Conservation (phyloP, 2,888 invertebrate genomes). For the Lumbricus terrestris region DNA sequence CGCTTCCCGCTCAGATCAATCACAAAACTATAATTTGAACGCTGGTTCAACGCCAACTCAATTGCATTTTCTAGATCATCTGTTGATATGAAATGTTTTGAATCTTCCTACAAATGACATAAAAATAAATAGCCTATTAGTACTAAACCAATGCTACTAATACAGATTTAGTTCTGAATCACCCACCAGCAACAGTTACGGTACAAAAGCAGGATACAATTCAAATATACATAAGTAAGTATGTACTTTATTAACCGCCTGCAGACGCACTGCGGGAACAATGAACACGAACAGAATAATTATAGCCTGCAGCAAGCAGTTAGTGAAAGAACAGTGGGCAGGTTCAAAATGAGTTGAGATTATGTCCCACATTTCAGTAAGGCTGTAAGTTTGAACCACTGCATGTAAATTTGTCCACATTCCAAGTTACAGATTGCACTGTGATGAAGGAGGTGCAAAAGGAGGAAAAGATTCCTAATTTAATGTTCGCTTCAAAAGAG, state of each 20-base stretch:
- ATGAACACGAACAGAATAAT: too few relatives aligned
- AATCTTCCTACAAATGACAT: slow-evolving; percentile 4
- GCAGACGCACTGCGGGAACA: too few relatives aligned
- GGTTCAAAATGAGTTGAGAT: background rate
- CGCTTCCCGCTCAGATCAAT: slow-evolving; percentile 20
- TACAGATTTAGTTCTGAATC: background rate
- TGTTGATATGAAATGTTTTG: slow-evolving; percentile 5
- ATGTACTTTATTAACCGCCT: too few relatives aligned
- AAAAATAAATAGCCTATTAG: background rate
- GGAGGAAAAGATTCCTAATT: background rate
- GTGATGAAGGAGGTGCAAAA: background rate
- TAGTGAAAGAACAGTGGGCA: background rate
- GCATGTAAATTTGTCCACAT: background rate
- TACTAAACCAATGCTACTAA: background rate
- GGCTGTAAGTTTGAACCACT: background rate
- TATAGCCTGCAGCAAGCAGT: background rate
- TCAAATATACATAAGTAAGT: too few relatives aligned
- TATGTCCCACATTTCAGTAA: background rate
- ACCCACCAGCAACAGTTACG: too few relatives aligned
- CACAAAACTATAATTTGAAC: slow-evolving; percentile 18
- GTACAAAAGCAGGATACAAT: too few relatives aligned
- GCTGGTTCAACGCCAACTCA: slow-evolving; percentile 14
- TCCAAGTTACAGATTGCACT: background rate
- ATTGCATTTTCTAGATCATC: slow-evolving; percentile 21
- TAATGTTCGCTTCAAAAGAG: background rate